Evolutionary conservation across 2,888 invertebrate species (phyloP), one percentile per base, ranked within the genome.

Genomic region (Papilio elwesi): DNA sequence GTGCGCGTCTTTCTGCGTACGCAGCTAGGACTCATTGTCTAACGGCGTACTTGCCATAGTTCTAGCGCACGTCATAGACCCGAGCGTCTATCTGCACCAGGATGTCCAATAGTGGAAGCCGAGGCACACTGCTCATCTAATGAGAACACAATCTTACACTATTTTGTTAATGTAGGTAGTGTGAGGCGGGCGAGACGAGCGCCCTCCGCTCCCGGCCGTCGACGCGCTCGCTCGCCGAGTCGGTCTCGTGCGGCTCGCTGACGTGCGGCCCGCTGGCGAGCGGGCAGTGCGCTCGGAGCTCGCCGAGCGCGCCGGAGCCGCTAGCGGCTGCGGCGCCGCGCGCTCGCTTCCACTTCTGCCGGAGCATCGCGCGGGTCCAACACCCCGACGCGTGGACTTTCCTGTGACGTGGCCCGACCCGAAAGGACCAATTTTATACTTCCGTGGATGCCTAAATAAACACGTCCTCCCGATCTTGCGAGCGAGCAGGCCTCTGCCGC

Each of bases 121-220:
- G 70, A 62, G 9, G 12, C 11, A 43, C 3, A 49, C 62, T 43
- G 3, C 9, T 8, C 36, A 63, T 48, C 66, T 10, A 16, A n/a
- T 47, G 55, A 36, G 43, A 36, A 36, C 43, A 59, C 43, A 11
- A 48, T 0, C 63, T 67, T 52, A 48, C 36, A n/a, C 16, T 26
- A n/a, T 59, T 71, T 75, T 77, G 6, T 51, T 15, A n/a, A 1
- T 67, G 38, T 76, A 81, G 89, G 89, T 91, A 92, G 92, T 93
- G 92, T 89, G 92, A 91, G 93, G 92, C 90, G 85, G 85, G 91
- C 91, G 90, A 90, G 92, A 87, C 90, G 92, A 89, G 92, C 91
- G 91, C 90, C 79, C 86, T 85, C 82, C 87, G 89, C 87, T 88
- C 87, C 83, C 88, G 86, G 84, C 88, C 85, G 79, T 90, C 90